Evolutionary conservation across 1,140 invertebrate genomes (phyloP).

Genomic region (Zaprionus lachaisei): DNA sequence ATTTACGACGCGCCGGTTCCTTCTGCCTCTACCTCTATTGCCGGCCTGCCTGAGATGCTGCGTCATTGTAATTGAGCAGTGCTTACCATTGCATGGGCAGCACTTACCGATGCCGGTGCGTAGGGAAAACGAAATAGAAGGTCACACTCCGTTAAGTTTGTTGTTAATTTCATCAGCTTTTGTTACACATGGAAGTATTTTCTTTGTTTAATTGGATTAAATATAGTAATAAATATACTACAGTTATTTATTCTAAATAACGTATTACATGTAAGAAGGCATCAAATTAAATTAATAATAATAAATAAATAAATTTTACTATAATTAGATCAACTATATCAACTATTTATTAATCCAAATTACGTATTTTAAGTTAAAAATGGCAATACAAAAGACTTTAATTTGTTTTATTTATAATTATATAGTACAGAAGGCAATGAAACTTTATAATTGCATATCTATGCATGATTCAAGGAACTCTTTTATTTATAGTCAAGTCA

Average conservation of each 20-base stretch:
- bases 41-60: neutral
- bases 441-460: neutral
- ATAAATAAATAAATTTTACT: no score
- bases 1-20: neutral
- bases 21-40: neutral
- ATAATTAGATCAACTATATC: no score
- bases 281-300: no score
- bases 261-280: no score
- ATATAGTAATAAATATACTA: neutral
- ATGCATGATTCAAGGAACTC: neutral
- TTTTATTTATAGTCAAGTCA: neutral
- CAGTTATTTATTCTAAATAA: no score
- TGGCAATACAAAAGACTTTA: no score
- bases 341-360: no score
- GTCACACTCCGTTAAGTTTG: neutral
- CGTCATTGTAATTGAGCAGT: conserved; percentile 6
- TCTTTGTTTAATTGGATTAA: neutral
- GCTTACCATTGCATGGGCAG: neutral
- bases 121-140: neutral
- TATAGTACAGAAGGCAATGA: neutral
- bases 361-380: no score
- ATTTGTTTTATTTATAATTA: no score
- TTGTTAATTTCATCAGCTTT: neutral
- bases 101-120: neutral
- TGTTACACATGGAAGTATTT: neutral